phyloP scores from a whole-genome alignment of 2,797 vertebrate species.

The Cynodonichthys magdalenae region DNA sequence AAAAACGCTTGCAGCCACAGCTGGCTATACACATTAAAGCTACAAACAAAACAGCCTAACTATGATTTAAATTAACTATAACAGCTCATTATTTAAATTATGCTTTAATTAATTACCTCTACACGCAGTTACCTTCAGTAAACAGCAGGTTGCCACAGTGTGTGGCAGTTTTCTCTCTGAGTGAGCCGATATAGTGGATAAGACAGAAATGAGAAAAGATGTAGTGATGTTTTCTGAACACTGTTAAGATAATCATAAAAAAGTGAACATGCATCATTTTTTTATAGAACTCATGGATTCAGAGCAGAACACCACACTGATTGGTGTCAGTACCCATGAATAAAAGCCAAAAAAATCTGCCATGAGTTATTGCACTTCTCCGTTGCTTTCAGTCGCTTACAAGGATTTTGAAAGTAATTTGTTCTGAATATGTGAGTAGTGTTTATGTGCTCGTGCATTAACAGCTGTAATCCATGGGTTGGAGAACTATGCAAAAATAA shows the following conservation, averaged over 20 bases:
- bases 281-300: conserved; percentile 21
- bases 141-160: conserved; percentile 22
- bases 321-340: conserved; percentile 34
- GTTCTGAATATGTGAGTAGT: conserved; percentile 52
- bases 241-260: conserved; percentile 18
- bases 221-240: conserved; percentile 6
- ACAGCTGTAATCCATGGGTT: conserved; percentile 36
- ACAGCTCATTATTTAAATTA: conserved; percentile 29
- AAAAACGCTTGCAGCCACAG: neutral
- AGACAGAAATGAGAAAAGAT: conserved; percentile 9
- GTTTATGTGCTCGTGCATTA: conserved; percentile 43
- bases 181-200: neutral
- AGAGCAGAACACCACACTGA: conserved; percentile 24
- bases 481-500: conserved; percentile 56
- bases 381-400: conserved; percentile 52
- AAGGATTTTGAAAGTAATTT: conserved; percentile 66
- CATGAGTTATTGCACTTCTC: conserved; percentile 48
- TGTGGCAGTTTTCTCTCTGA: conserved; percentile 10
- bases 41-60: conserved; percentile 3
- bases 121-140: conserved; percentile 32
- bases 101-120: conserved; percentile 25
- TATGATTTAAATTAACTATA: conserved; percentile 21
- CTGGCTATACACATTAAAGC: neutral
- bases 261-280: conserved; percentile 17
- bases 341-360: conserved; percentile 31